Conservation (phyloP, 2,113 vertebrate species). For the Coptodon bakossiorum region DNA sequence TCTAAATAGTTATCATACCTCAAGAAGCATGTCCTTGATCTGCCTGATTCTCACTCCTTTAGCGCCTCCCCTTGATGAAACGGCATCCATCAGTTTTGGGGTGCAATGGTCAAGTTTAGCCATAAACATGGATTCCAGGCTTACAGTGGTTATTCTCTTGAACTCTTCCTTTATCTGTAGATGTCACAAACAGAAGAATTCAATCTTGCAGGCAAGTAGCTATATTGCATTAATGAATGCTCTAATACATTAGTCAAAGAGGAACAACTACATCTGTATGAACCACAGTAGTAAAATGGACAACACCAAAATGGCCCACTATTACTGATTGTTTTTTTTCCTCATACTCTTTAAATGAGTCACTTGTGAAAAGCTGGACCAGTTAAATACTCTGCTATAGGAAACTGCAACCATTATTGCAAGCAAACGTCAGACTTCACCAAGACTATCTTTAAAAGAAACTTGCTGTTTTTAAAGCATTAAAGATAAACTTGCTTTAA, state of each 20-base stretch:
- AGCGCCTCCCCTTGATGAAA: no score
- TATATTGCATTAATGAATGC: background rate
- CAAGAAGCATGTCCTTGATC: no score
- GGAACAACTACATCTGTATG: background rate
- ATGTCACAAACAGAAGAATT: background rate
- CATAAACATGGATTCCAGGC: no score
- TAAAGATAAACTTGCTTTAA: background rate
- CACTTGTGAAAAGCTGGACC: background rate
- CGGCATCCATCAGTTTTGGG: no score
- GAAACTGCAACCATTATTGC: background rate
- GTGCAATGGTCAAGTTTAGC: no score
- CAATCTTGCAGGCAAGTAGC: background rate
- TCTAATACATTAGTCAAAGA: background rate
- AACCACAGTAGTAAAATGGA: rapidly evolving
- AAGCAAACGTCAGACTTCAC: background rate
- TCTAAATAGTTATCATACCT: no score
- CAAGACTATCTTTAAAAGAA: background rate
- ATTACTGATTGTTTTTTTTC: background rate
- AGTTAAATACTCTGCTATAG: background rate
- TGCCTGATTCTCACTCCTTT: no score
- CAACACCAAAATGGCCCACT: background rate
- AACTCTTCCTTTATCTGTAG: no score
- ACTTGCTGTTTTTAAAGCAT: background rate
- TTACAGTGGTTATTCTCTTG: no score
- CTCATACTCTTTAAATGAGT: background rate